A percentile compares a stretch with the other conserved stretches of the same genome.
Evolutionary conservation across 2,888 invertebrate genomes (phyloP).

Genomic region (Aquatica leii): DNA sequence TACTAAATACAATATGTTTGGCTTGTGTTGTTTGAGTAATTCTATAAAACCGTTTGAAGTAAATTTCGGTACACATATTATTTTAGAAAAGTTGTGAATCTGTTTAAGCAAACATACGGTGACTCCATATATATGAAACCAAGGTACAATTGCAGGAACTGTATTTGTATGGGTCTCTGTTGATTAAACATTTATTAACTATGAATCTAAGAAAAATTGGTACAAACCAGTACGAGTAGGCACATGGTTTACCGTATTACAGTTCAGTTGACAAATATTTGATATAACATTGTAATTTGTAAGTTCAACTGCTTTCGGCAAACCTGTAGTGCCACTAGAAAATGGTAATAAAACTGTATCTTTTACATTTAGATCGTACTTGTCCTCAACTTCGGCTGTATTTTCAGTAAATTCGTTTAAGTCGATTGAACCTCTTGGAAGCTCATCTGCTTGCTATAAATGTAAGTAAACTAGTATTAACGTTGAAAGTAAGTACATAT

Average conservation of each 20-base stretch:
- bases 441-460: conserved; percentile 54
- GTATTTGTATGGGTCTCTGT: conserved; percentile 68
- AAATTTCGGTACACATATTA: conserved; percentile 78
- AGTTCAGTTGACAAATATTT: conserved; percentile 51
- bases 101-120: conserved; percentile 71
- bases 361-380: conserved; percentile 61
- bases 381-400: conserved; percentile 62
- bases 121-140: conserved; percentile 85
- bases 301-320: conserved; percentile 78
- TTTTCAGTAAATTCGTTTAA: conserved; percentile 68
- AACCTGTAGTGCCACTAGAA: conserved; percentile 87
- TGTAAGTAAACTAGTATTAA: neutral
- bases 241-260: conserved; percentile 1
- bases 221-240: conserved; percentile 7
- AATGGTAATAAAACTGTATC: conserved; percentile 78
- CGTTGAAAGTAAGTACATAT: too few relatives aligned
- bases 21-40: conserved; percentile 69
- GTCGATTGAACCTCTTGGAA: conserved; percentile 67
- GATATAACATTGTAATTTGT: conserved; percentile 67
- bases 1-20: conserved; percentile 73
- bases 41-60: conserved; percentile 73
- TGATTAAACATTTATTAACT: too few relatives aligned
- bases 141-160: conserved; percentile 75
- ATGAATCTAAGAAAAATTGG: too few relatives aligned
- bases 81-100: conserved; percentile 66